phyloP scores from a whole-genome alignment of 2,113 vertebrate genomes.

The Cebus imitator region DNA sequence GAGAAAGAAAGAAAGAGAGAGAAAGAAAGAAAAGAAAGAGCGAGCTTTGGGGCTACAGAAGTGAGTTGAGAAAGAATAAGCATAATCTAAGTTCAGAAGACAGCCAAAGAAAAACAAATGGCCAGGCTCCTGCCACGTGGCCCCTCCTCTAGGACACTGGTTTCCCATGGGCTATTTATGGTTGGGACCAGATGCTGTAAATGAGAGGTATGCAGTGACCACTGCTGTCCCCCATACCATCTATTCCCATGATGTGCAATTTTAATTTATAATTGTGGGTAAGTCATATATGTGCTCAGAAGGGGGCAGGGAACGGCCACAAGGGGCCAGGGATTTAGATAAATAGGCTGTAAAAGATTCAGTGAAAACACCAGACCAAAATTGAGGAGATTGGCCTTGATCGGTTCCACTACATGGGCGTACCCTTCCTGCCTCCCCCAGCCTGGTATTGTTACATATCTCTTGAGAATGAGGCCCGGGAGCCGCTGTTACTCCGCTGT shows the following conservation, averaged over 20 bases:
- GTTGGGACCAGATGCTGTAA: slow-evolving; percentile 50
- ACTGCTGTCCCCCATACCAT: background rate
- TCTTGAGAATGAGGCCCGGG: background rate
- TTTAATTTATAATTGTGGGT: slow-evolving; percentile 65
- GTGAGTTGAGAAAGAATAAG: background rate
- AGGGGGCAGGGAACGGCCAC: background rate
- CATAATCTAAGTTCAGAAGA: slow-evolving; percentile 9
- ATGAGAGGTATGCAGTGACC: slow-evolving; percentile 14
- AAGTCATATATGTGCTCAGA: slow-evolving; percentile 16
- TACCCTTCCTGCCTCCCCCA: background rate
- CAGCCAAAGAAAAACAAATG: background rate
- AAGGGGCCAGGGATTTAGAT: slow-evolving; percentile 16
- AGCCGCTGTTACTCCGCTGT: background rate
- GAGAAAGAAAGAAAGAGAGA: too few relatives aligned
- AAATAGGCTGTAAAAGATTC: slow-evolving; percentile 55
- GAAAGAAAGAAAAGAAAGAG: too few relatives aligned
- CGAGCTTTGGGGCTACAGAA: background rate
- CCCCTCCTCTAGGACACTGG: background rate
- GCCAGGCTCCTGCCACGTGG: slow-evolving; percentile 26
- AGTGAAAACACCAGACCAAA: slow-evolving; percentile 68
- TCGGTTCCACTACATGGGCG: background rate
- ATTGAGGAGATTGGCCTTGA: slow-evolving; percentile 29
- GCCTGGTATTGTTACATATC: background rate
- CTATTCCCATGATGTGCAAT: background rate
- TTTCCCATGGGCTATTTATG: background rate